Evolutionary conservation across 2,113 vertebrate species (phyloP), one percentile per base, ranked within the genome.

Genomic region (Corythoichthys intestinalis): DNA sequence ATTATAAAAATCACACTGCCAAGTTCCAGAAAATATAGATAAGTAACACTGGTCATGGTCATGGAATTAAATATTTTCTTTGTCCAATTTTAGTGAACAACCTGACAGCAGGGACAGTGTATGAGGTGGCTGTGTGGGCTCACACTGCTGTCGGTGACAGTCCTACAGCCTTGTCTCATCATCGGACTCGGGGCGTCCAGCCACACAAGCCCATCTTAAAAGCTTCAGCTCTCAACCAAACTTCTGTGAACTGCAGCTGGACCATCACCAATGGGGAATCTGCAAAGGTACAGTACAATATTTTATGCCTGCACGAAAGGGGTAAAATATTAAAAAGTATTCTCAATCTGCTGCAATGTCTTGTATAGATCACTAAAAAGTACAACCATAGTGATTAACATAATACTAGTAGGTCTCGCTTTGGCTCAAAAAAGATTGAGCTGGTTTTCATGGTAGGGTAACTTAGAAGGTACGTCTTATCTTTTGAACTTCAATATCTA

Each of bases 51-150:
- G 2, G 17, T 63, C 35, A 6, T 2, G 0, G 11, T 13, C 6
- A 47, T 15, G 1, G 44, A 4, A 2, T 34, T 1, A 6, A 28
- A 63, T 63, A n/a, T 63, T 47, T 44, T 10, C 14, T n/a, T 11
- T 49, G n/a, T 48, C 4, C 69, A 49, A 58, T 71, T 71, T 28
- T 81, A 99, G 97, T 93, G 52, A 73, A 80, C 5, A 98, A 97
- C 81, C 84, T 99, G 86, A 97, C 97, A 6, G 92, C 95, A 1
- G 96, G 96, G 1, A 99, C 94, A 0, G 53, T 91, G 48, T 98
- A 98, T 10, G 96, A 99, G 82, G 93, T 98, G 86, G 94, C 94
- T 2, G 94, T 94, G 4, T 99, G 95, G 96, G 95, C 95, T 59
- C 94, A 91, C 89, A 97, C 95, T 0, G 89, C 88, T 35, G 82